Conservation (phyloP, 1,140 invertebrate species). For the Trialeurodes vaporariorum region DNA sequence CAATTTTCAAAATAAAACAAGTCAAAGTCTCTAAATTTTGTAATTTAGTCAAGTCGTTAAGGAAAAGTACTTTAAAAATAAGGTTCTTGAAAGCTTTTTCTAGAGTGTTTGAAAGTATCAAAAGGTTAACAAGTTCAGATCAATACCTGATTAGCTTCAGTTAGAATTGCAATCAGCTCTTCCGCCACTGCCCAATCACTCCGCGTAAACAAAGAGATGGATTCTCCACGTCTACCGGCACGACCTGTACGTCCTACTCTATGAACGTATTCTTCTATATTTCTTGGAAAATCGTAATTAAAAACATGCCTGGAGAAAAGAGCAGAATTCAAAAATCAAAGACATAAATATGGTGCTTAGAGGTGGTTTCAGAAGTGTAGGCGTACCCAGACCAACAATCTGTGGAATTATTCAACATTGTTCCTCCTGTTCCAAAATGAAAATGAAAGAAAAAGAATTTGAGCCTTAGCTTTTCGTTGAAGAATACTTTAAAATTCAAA, state of each 20-base stretch:
- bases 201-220: constrained; percentile 67
- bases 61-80: constrained; percentile 2
- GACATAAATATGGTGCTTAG: no score
- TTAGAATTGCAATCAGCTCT: constrained; percentile 71
- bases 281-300: constrained; percentile 81
- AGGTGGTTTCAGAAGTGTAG: no score
- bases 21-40: constrained; percentile 12
- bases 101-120: constrained; percentile 1
- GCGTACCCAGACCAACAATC: no score
- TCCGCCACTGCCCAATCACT: constrained; percentile 64
- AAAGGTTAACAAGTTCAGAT: neutral
- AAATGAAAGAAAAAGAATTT: no score
- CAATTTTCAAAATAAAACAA: no score
- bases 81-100: neutral
- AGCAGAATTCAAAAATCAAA: no score
- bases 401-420: no score
- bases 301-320: constrained; percentile 54
- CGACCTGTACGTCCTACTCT: constrained; percentile 86
- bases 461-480: no score
- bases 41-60: neutral
- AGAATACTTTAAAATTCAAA: no score
- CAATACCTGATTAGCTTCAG: constrained; percentile 57
- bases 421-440: no score
- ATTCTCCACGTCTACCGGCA: constrained; percentile 69
- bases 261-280: constrained; percentile 89